Conservation (phyloP, 2,797 vertebrate genomes). For the Rhynchonycteris naso region DNA sequence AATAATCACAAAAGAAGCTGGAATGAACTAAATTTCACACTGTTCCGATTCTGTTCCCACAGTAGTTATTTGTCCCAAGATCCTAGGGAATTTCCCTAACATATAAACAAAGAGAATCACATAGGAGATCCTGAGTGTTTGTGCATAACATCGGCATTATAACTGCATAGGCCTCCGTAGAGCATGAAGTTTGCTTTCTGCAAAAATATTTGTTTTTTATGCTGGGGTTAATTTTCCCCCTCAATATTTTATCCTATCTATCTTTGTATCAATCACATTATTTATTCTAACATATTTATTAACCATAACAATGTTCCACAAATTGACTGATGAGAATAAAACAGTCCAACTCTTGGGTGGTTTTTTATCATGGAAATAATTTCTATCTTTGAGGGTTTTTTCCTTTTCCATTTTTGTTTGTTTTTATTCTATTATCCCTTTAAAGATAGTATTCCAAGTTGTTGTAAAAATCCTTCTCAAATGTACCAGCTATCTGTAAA, state of each 20-base stretch:
- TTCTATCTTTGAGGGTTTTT: background rate
- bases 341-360: background rate
- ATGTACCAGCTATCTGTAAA: background rate
- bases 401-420: background rate
- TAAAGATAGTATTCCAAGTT: background rate
- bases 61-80: background rate
- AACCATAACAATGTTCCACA: background rate
- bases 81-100: background rate
- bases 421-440: background rate
- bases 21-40: background rate
- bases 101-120: background rate
- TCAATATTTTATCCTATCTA: background rate
- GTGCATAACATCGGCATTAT: background rate
- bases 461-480: background rate
- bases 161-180: background rate
- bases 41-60: background rate
- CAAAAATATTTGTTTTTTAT: background rate
- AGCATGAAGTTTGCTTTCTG: slow-evolving; percentile 15
- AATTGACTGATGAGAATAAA: background rate
- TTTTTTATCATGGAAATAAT: background rate
- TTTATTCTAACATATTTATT: slow-evolving; percentile 13
- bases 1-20: background rate
- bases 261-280: background rate
- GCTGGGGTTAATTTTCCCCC: background rate
- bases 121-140: background rate